Evolutionary conservation across 92 coral and sea anemone genomes (phyloP), one percentile per base, ranked within the genome.

Genomic region (Scolanthus callimorphus): DNA sequence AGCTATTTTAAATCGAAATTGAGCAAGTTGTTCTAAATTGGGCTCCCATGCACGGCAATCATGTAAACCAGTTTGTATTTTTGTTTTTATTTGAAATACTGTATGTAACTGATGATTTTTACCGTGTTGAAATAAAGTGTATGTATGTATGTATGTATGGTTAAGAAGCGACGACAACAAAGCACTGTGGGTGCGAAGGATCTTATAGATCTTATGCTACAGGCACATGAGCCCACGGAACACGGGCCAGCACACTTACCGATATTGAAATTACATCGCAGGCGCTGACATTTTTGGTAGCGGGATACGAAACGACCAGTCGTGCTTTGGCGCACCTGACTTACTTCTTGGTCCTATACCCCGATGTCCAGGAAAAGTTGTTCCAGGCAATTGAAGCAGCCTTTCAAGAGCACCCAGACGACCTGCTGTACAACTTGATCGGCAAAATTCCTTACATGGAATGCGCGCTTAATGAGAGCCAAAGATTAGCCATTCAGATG

Each of bases 291-390:
- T 78, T 78, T 17, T 62, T 78, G 0, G 10, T 78, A 6, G 84
- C 84, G n/a, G 84, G 84, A 11, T 72, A 53, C 27, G 68, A 78
- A 49, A 78, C 84, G 17, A 78, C 84, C 23, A 79, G 84, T 38
- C 56, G 31, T 27, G 71, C 85, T 3, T 22, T 78, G 6, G 48
- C 80, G 3, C 55, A 53, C 55, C 48, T 60, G 1, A 73, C 85
- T 0, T 78, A 62, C 80, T 51, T 15, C 31, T 43, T 78, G 58
- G 72, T 64, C 3, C 70, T 43, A 27, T 20, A 71, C 51, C 85
- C 85, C 1, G 80, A 57, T 0, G 67, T 77, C 20, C 84, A 77
- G 56, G 78, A 77, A 22, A 59, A 48, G 11, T 48, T 77, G 65
- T 56, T 71, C 63, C 31, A 57, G 34, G 85, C 63, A 13, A 13